Percentiles rank a stretch among this genome's conserved stretches.
phyloP scores from a whole-genome alignment of 1,140 invertebrate genomes.

The Anastrepha obliqua region DNA sequence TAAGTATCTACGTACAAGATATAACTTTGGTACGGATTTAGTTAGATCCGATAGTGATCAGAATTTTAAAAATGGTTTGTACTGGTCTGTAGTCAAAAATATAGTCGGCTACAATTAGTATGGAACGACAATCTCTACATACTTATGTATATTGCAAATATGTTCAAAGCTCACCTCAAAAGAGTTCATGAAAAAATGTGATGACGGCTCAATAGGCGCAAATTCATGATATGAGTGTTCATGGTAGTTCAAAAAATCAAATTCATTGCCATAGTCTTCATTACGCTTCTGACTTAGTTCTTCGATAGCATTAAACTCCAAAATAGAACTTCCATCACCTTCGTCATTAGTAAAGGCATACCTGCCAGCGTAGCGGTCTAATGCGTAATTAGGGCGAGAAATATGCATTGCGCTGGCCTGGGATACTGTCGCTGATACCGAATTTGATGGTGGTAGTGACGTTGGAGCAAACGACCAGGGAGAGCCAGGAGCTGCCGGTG shows the following conservation, averaged over 20 bases:
- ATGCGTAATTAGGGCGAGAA: background rate
- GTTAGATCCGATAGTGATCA: no score
- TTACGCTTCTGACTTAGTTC: background rate
- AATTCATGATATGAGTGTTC: conserved; percentile 35
- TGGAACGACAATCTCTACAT: no score
- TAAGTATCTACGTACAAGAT: conserved; percentile 55
- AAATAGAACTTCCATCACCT: background rate
- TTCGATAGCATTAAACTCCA: background rate
- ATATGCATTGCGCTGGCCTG: background rate
- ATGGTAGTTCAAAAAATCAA: background rate
- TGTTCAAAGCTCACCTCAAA: conserved; percentile 6
- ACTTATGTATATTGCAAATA: no score
- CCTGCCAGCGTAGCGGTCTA: background rate
- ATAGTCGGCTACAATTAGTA: no score
- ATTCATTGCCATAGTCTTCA: background rate
- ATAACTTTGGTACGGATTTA: no score
- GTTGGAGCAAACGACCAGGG: background rate
- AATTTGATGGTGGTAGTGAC: background rate
- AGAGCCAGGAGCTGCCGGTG: background rate
- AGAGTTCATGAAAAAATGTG: background rate
- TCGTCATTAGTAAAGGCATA: background rate
- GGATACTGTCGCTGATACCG: background rate
- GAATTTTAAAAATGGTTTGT: no score
- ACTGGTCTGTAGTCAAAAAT: no score
- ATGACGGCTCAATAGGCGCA: background rate